These are phyloP conservation scores for Cheirogaleus major DNA, from an alignment of 2,797 vertebrate species.

Conservation along the genomic window DNA sequence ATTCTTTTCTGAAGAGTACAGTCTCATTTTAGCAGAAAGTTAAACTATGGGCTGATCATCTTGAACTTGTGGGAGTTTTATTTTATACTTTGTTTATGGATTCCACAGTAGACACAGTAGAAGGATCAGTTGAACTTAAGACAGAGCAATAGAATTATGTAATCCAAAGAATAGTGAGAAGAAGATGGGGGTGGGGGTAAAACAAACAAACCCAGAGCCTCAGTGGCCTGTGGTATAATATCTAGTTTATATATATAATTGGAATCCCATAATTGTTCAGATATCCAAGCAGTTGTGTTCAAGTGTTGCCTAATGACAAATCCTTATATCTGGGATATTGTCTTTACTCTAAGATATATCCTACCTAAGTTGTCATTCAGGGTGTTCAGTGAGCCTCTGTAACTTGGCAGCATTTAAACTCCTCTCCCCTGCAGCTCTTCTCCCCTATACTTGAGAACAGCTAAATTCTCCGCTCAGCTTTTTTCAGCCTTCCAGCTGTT, in stretches of 20 bases:
- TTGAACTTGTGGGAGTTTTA: neutral
- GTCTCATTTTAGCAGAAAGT: neutral
- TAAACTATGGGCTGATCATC: neutral
- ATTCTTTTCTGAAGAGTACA: neutral
- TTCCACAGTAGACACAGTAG: too few species aligned
- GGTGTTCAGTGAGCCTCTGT: neutral
- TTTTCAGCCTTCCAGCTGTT: neutral
- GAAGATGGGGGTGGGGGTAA: too few species aligned
- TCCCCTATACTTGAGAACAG: neutral
- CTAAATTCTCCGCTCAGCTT: neutral
- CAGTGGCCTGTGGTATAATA: too few species aligned
- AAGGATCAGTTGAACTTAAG: too few species aligned
- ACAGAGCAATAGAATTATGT: too few species aligned
- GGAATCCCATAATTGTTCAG: too few species aligned
- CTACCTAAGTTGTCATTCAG: neutral
- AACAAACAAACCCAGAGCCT: too few species aligned
- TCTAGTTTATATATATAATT: too few species aligned
- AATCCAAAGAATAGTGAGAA: too few species aligned
- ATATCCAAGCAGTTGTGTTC: neutral
- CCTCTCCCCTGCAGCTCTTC: neutral
- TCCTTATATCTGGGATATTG: neutral
- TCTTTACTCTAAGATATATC: neutral
- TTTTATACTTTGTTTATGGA: neutral
- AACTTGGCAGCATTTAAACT: neutral
- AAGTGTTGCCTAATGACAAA: neutral